Base-by-base conservation (phyloP, 2,888 invertebrate genomes). In the Coelopa pilipes region DNA sequence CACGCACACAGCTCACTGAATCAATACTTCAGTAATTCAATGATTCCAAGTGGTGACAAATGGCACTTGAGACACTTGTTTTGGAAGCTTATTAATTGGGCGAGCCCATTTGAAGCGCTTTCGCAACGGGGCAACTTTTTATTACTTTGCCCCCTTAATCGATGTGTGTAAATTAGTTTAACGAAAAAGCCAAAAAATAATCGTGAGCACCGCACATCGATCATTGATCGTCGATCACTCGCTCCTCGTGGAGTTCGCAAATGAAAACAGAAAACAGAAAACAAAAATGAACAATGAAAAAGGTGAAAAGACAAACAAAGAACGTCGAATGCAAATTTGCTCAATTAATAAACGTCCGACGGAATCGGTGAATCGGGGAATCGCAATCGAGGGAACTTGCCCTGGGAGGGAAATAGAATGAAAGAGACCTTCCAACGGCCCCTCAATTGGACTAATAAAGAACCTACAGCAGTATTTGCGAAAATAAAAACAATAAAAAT, bases 391-490 rank as follows among this genome's bases (percentile, higher is more conserved):
- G n/a, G n/a, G n/a, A n/a, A n/a, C 7, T 34, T 34, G 34, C 34
- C 2, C 34, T 34, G 34, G 7, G 34, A 34, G 34, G 7, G 7
- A 34, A 59, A 59, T 19, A 21, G 55, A 34, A 34, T 34, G 34
- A 34, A 34, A 34, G 34, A 34, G 7, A 34, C 34, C 34, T 34
- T 34, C 7, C 34, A 34, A 34, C 7, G 4, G 34, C 2, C 34
- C 4, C 62, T 2, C 62, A 45, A 62, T 62, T 62, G 45, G 34
- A 62, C 62, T 62, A 45, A 62, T 62, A 15, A 60, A 60, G 21
- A 34, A 53, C 13, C 1, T 12, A 10, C 13, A 17, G 24, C 17
- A 59, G 59, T 21, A 17, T n/a, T 55, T 5, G 15, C 17, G 19
- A 10, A 15, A 55, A 55, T 12, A 59, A 21, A 0, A 19, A 4